Evolutionary conservation across 1,140 invertebrate species (phyloP), one percentile per base, ranked within the genome.

Genomic region (Drosophila dunni): DNA sequence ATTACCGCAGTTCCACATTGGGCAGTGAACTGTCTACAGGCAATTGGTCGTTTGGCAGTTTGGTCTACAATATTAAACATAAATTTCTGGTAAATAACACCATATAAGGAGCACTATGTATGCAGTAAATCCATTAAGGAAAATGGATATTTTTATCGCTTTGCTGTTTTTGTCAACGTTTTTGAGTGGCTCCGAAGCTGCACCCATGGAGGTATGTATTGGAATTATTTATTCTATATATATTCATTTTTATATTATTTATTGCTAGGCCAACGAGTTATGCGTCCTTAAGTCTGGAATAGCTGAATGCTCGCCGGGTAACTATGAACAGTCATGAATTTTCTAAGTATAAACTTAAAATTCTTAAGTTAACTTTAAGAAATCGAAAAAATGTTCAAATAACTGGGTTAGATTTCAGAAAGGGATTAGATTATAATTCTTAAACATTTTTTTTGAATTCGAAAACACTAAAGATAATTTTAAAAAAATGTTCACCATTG

Each of bases 301-400:
- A 40, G 24, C 57, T n/a, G 70, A 73, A 34, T 73, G 70, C 20
- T 40, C 34, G 5, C 64, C 70, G n/a, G 70, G 70, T 73, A 68
- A 73, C 46, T 34, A 51, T 46, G n/a, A 11, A 20, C 2, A 11
- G 48, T 7, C 57, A 20, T 54, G 2, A 20, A 13, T 15, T 9
- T 33, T 10, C 17, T 17, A 48, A 9, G 15, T 3, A 20, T 48
- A 48, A 48, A 17, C 11, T 29, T 24, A 24, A 9, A 17, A n/a
- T 33, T 50, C n/a, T 6, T n/a, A 50, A 50, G n/a, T 38, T 42
- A 42, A n/a, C 4, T 42, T 11, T 42, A 42, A 48, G 10, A 29
- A 50, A 2, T 53, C 17, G 17, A 20, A 3, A 24, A 50, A 34
- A n/a, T 51, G 3, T 29, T 50, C n/a, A 40, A 40, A 24, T 5